phyloP scores from a whole-genome alignment of 2,888 invertebrate species.

The Xylophagus ater region DNA sequence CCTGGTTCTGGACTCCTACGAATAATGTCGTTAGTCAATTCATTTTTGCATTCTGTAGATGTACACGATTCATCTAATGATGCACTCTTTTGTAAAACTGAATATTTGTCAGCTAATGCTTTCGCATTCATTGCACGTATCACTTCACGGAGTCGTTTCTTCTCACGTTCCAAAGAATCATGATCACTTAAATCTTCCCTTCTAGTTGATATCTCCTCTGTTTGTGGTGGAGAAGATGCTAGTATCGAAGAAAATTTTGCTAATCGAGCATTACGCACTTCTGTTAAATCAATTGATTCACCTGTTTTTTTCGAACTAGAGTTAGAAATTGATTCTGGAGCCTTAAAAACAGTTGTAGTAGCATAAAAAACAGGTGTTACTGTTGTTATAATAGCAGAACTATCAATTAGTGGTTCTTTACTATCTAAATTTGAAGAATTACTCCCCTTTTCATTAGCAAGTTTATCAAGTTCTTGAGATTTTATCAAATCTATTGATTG shows the following conservation, averaged over 20 bases:
- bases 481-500: constrained; percentile 5
- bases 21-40: background rate
- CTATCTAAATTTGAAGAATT: constrained; percentile 12
- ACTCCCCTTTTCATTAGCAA: background rate
- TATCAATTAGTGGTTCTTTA: constrained; percentile 15
- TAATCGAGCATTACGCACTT: constrained; percentile 33
- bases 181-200: constrained; percentile 9
- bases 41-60: background rate
- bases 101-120: constrained; percentile 21
- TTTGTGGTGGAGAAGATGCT: background rate
- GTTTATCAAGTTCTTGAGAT: background rate
- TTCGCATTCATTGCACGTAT: constrained; percentile 22
- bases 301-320: constrained; percentile 1
- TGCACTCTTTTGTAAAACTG: constrained; percentile 11
- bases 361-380: constrained; percentile 17
- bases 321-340: constrained; percentile 5
- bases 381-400: constrained; percentile 15
- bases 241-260: constrained; percentile 32
- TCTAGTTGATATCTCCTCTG: background rate
- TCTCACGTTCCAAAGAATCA: constrained; percentile 20
- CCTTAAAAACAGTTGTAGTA: constrained; percentile 2
- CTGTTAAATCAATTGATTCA: constrained; percentile 23
- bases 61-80: background rate
- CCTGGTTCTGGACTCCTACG: background rate
- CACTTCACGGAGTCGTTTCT: constrained; percentile 20